Evolutionary conservation across 2,888 invertebrate species (phyloP), one percentile per base, ranked within the genome.

Genomic region (Synanthedon andrenaeformis): DNA sequence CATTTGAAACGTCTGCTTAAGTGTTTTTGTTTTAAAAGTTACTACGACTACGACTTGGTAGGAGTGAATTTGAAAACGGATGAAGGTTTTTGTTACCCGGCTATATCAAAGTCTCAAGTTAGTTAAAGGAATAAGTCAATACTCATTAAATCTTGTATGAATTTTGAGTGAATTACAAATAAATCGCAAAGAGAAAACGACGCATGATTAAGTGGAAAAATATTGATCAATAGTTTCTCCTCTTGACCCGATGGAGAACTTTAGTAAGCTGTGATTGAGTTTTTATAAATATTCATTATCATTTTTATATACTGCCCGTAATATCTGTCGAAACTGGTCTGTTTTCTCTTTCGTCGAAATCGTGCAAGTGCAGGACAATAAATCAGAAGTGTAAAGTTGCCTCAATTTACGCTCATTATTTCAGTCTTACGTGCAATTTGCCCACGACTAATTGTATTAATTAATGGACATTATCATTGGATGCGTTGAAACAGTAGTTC

Each of bases 291-390:
- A 85, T 83, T 83, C 82, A 82, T 84, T 82, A 85, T 82, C 79
- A 83, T 82, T 85, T 81, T 82, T 74, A 76, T 79, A 71, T 77
- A 77, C 72, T 75, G 81, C 75, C 73, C 79, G 80, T 79, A 81
- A 84, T 82, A 82, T 76, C 76, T 35, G 72, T 70, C 70, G 56
- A 72, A 79, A 82, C 84, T 83, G 83, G 85, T 82, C 82, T 70
- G 85, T 84, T 87, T 86, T 86, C 85, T 85, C 86, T 86, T 87
- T 86, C 85, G 79, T 63, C 83, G 86, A 85, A 87, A 80, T 81
- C 79, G 72, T 72, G 72, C 82, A 80, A 81, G 82, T 79, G 79
- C 79, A 76, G 71, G 76, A 83, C 82, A 85, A 86, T 87, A 87
- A 87, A 87, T 87, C 86, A 86, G 79, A 82, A 82, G 86, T 85